phyloP scores from a whole-genome alignment of 1,140 invertebrate species.

The Reticulitermes speratus region DNA sequence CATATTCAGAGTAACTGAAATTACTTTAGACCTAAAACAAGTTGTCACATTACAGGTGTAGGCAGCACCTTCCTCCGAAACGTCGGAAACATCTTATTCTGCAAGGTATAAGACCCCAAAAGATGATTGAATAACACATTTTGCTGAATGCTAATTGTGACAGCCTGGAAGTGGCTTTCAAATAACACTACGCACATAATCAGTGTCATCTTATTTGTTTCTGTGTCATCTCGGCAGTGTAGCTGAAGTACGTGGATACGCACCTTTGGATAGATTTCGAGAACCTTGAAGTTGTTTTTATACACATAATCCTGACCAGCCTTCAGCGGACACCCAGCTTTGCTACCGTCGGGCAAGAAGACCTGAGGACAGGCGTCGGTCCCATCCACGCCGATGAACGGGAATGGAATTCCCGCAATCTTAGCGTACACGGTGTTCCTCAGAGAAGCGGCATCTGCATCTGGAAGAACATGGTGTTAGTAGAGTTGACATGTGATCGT shows the following conservation, averaged over 20 bases:
- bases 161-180: too few species aligned
- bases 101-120: too few species aligned
- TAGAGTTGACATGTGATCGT: background rate
- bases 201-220: too few species aligned
- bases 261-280: conserved; percentile 66
- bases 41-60: too few species aligned
- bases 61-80: too few species aligned
- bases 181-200: too few species aligned
- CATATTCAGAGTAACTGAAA: too few species aligned
- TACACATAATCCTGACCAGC: conserved; percentile 64
- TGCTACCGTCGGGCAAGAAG: conserved; percentile 53
- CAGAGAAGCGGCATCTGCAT: background rate
- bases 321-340: conserved; percentile 64
- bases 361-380: conserved; percentile 64
- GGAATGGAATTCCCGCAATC: conserved; percentile 55
- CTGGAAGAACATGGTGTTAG: background rate
- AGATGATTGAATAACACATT: too few species aligned
- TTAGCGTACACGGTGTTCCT: conserved; percentile 31
- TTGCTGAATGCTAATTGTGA: too few species aligned
- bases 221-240: too few species aligned
- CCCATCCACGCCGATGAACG: conserved; percentile 75
- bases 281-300: conserved; percentile 64
- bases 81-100: too few species aligned
- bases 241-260: background rate
- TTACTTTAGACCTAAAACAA: too few species aligned